Conservation (phyloP, 2,113 vertebrate genomes). For the Trichechus manatus region DNA sequence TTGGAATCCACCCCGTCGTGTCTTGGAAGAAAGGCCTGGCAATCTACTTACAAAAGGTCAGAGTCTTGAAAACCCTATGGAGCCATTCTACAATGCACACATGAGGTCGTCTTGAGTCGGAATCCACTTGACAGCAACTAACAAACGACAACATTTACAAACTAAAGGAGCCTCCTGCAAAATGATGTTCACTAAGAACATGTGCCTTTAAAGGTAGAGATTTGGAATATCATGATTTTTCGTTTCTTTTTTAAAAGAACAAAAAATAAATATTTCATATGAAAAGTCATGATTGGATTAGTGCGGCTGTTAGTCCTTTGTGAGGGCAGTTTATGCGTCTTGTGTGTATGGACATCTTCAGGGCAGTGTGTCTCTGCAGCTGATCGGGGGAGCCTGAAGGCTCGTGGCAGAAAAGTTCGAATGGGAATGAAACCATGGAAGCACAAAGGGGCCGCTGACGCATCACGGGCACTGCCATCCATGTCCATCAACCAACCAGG, state of each 20-base stretch:
- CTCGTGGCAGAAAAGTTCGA: fast-evolving
- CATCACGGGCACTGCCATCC: fast-evolving
- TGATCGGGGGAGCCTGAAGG: background rate
- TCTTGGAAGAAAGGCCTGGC: too few relatives aligned
- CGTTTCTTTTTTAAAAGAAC: background rate
- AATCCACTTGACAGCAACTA: too few relatives aligned
- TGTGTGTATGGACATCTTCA: fast-evolving
- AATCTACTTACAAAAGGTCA: too few relatives aligned
- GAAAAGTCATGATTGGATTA: fast-evolving
- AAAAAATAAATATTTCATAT: background rate
- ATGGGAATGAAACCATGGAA: fast-evolving
- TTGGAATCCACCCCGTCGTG: too few relatives aligned
- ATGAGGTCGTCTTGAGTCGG: too few relatives aligned
- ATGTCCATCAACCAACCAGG: fast-evolving
- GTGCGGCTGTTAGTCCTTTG: fast-evolving
- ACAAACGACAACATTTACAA: background rate
- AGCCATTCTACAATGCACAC: too few relatives aligned
- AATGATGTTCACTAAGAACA: background rate
- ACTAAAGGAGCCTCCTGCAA: background rate
- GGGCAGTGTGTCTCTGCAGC: background rate
- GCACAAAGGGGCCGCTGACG: fast-evolving
- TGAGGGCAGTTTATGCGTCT: fast-evolving
- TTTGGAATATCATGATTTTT: background rate
- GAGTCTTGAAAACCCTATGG: too few relatives aligned
- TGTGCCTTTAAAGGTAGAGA: background rate